Evolutionary conservation across 2,888 invertebrate species (phyloP), one percentile per base, ranked within the genome.

Genomic region (Agrotis segetum): DNA sequence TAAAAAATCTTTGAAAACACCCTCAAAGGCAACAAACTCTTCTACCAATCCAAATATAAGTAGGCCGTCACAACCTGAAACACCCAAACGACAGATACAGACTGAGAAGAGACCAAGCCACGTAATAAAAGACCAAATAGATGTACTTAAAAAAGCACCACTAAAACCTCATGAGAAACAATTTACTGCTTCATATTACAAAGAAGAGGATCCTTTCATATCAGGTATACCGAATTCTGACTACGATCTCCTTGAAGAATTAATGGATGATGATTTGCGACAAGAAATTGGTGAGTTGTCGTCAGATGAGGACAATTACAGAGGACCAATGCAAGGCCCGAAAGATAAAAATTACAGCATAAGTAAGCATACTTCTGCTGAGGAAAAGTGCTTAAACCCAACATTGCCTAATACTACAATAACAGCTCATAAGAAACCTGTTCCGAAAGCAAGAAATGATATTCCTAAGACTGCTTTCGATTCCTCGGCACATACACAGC

Each of bases 261-360:
- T 94, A 72, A 95, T 94, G 91, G 96, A 93, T 84, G 96, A 94
- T 80, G 96, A 94, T 78, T 88, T 93, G 71, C 88, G 91, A 69
- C 86, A 96, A 92, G 92, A 97, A 92, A 93, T 96, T 46, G 91
- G 95, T 14, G 94, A 96, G 88, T 80, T 95, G 69, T 91, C 92
- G 85, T 92, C 93, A 80, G 90, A 97, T 84, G 88, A 96, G 80
- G 89, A 96, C 34, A 78, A 83, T 61, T 92, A 89, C 73, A 73
- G 76, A 49, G 16, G 83, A 34, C 63, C 87, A 29, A 69, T 82
- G 55, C 74, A 74, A 65, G 65, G 67, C 46, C 66, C 77, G 55
- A 90, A 89, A 84, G 67, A 75, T n/a, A 90, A 88, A 79, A 44
- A 40, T 56, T 72, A 68, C 49, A 50, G 11, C 19, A 11, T 58